Evolutionary conservation across 2,888 invertebrate genomes (phyloP).

Genomic region (Erebia palarica): DNA sequence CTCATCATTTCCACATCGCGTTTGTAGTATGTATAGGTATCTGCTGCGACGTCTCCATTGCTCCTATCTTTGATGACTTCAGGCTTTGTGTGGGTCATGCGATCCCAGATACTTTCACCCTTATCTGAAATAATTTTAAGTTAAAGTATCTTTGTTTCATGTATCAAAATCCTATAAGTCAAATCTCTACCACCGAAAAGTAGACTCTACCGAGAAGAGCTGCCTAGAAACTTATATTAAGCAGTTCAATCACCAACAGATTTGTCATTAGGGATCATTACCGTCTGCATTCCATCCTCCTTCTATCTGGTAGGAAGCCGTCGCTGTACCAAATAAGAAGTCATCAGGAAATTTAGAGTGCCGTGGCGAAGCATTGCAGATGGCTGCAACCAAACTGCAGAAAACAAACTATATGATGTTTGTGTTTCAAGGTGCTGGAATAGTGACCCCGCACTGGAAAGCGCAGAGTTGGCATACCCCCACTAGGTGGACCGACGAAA

Average conservation of each 20-base stretch:
- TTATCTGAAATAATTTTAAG: conserved; percentile 67
- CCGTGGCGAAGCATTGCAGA: conserved; percentile 25
- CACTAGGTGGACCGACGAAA: too few relatives aligned
- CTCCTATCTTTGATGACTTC: conserved; percentile 50
- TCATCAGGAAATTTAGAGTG: conserved; percentile 57
- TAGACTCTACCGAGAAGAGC: too few relatives aligned
- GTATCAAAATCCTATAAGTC: background rate
- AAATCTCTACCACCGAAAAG: too few relatives aligned
- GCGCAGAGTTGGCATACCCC: too few relatives aligned
- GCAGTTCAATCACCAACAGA: background rate
- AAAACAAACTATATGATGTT: too few relatives aligned
- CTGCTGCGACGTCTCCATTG: conserved; percentile 83
- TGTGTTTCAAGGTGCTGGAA: too few relatives aligned
- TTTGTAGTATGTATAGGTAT: conserved; percentile 83
- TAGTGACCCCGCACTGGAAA: too few relatives aligned
- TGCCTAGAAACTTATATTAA: background rate
- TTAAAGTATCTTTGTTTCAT: background rate
- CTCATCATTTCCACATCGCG: conserved; percentile 77
- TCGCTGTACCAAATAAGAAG: conserved; percentile 62
- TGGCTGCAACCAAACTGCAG: conserved; percentile 22
- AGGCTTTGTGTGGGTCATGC: conserved; percentile 57
- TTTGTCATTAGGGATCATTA: conserved; percentile 34
- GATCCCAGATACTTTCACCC: conserved; percentile 64
- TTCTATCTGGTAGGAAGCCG: conserved; percentile 64
- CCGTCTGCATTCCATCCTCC: conserved; percentile 64